phyloP scores from a whole-genome alignment of 1,140 invertebrate genomes.

The Aphelinus certus region DNA sequence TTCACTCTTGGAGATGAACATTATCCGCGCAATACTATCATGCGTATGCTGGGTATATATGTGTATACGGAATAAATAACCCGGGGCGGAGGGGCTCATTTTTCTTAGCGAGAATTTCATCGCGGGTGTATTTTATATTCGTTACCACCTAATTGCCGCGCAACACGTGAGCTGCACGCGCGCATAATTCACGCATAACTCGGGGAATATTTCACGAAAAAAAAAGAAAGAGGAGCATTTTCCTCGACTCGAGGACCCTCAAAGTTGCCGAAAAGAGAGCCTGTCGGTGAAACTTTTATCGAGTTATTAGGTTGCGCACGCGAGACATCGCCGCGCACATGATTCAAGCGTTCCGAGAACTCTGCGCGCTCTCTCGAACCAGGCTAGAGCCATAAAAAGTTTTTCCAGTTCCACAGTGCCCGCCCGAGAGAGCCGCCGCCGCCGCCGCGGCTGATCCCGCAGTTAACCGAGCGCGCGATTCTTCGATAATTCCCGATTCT shows the following conservation, averaged over 20 bases:
- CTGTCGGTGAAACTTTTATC: constrained; percentile 45
- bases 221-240: neutral
- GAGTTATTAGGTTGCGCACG: constrained; percentile 41
- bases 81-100: too few relatives aligned
- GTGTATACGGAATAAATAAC: too few relatives aligned
- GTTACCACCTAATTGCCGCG: neutral
- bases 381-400: constrained; percentile 21
- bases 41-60: too few relatives aligned
- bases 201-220: neutral
- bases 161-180: neutral
- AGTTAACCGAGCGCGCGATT: constrained; percentile 4
- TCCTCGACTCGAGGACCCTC: constrained; percentile 5
- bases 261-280: constrained; percentile 11
- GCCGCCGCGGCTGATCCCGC: too few relatives aligned
- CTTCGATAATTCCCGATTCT: constrained; percentile 6
- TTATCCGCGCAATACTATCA: too few relatives aligned
- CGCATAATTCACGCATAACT: neutral
- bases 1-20: too few relatives aligned
- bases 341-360: constrained; percentile 20
- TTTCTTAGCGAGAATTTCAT: too few relatives aligned
- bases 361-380: constrained; percentile 3
- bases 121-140: neutral
- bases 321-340: neutral
- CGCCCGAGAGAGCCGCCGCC: neutral
- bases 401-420: constrained; percentile 9